phyloP scores from a whole-genome alignment of 2,888 invertebrate genomes.

The Pediacus dermestoides region DNA sequence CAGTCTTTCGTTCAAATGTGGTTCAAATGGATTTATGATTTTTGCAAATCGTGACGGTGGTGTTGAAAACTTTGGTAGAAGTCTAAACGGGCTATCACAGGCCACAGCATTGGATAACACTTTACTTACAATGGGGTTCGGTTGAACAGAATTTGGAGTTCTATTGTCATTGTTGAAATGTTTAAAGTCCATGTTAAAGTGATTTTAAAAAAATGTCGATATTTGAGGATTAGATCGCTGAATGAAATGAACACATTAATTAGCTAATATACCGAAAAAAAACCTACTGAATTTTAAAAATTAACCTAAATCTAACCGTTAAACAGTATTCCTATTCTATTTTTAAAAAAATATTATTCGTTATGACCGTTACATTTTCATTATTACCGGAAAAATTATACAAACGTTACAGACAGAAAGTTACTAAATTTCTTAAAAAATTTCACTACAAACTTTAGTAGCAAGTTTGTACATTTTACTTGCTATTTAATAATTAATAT shows the following conservation, averaged over 20 bases:
- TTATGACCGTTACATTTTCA: no score
- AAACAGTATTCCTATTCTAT: no score
- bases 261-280: no score
- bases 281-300: no score
- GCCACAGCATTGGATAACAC: constrained; percentile 26
- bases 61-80: constrained; percentile 51
- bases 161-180: constrained; percentile 27
- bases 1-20: constrained; percentile 59
- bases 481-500: no score
- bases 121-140: constrained; percentile 14
- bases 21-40: constrained; percentile 68
- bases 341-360: no score
- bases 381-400: no score
- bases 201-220: neutral
- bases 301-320: no score
- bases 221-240: neutral
- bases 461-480: no score
- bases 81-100: constrained; percentile 44
- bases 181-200: constrained; percentile 30
- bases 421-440: no score
- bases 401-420: no score
- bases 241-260: neutral
- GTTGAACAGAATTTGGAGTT: constrained; percentile 34
- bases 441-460: no score
- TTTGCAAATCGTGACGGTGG: constrained; percentile 58